Percentiles rank a stretch among this genome's conserved stretches.
Conservation (phyloP, 2,797 vertebrate genomes). For the Cossypha heuglini region DNA sequence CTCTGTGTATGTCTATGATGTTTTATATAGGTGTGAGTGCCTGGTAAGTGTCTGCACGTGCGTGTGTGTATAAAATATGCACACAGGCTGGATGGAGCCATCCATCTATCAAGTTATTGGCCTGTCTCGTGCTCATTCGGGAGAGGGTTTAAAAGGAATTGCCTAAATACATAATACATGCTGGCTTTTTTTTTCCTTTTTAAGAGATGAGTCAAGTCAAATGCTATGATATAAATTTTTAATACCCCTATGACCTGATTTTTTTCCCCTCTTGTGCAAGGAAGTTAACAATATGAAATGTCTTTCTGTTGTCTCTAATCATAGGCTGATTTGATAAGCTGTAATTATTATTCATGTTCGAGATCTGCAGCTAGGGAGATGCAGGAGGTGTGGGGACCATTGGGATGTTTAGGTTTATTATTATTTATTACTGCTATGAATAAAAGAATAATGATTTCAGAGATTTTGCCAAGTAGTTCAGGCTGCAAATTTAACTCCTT, state of each 20-base stretch:
- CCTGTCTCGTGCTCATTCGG: background rate
- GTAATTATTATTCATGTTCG: background rate
- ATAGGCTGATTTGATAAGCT: constrained; percentile 7
- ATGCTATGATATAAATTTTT: constrained; percentile 23
- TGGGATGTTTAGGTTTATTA: background rate
- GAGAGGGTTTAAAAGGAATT: constrained; percentile 21
- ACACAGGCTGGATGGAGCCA: background rate
- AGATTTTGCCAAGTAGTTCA: constrained; percentile 14
- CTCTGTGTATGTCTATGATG: background rate
- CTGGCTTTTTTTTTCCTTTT: constrained; percentile 38
- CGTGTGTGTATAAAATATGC: background rate
- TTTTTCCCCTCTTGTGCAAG: background rate
- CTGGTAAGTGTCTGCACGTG: background rate
- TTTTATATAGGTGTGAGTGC: background rate
- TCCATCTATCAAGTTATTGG: background rate
- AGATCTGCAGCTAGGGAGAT: background rate
- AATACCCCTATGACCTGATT: constrained; percentile 14
- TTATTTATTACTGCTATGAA: constrained; percentile 44
- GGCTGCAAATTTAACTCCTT: constrained; percentile 33
- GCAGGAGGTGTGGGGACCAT: background rate
- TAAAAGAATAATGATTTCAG: constrained; percentile 49
- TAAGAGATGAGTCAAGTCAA: constrained; percentile 58
- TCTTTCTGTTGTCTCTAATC: constrained; percentile 33
- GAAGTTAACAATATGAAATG: constrained; percentile 25
- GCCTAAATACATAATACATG: constrained; percentile 40